phyloP scores from a whole-genome alignment of 2,888 invertebrate genomes.

The Cataglyphis rosenhaueri region DNA sequence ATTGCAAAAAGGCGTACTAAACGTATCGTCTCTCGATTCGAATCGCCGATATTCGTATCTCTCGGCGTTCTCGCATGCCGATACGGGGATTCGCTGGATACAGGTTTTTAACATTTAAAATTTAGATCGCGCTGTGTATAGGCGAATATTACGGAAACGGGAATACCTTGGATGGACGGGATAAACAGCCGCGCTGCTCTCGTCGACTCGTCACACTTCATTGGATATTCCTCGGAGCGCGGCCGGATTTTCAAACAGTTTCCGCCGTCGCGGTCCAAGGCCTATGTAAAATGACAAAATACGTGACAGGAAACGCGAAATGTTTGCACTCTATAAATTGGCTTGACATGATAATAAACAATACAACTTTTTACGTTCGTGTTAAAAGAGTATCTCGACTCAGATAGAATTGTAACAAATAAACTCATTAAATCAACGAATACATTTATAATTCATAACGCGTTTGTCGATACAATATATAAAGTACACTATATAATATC shows the following conservation, averaged over 20 bases:
- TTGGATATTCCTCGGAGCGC: slow-evolving; percentile 66
- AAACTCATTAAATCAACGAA: not conserved
- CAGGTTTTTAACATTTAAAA: slow-evolving; percentile 70
- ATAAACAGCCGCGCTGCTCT: slow-evolving; percentile 62
- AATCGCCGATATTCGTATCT: slow-evolving; percentile 34
- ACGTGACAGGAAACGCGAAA: slow-evolving; percentile 55
- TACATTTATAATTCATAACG: not conserved
- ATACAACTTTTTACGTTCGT: slow-evolving; percentile 14
- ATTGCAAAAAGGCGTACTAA: slow-evolving; percentile 53
- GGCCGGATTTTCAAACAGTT: slow-evolving; percentile 61
- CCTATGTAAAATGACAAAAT: slow-evolving; percentile 51
- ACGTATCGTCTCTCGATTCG: slow-evolving; percentile 45
- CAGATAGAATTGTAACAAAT: not conserved
- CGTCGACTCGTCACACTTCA: slow-evolving; percentile 54
- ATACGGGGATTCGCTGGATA: slow-evolving; percentile 47
- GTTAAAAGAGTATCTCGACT: not conserved
- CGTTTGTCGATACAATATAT: not conserved
- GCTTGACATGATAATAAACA: slow-evolving; percentile 16
- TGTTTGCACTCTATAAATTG: slow-evolving; percentile 31
- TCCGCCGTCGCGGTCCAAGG: slow-evolving; percentile 24
- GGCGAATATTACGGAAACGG: slow-evolving; percentile 56
- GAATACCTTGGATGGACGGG: slow-evolving; percentile 54
- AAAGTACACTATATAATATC: not conserved
- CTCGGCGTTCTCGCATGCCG: slow-evolving; percentile 17
- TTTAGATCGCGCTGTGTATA: slow-evolving; percentile 60